phyloP scores from a whole-genome alignment of 2,113 vertebrate species.

The Tautogolabrus adspersus region DNA sequence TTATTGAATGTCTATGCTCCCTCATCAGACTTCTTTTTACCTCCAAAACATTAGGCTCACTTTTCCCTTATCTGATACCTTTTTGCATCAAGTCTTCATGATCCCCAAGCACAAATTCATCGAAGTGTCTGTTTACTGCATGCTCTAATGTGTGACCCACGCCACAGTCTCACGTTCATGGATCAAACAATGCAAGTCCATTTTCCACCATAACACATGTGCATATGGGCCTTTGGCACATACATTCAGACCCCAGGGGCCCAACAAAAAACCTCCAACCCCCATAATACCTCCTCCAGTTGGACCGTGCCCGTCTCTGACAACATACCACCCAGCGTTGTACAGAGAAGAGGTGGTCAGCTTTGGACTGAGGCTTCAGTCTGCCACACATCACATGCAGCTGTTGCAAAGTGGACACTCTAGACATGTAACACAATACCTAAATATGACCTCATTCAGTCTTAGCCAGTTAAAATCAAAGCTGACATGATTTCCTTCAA shows the following conservation, averaged over 20 bases:
- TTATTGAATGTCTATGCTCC: too few relatives aligned
- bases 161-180: slow-evolving; percentile 35
- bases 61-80: neutral
- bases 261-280: slow-evolving; percentile 21
- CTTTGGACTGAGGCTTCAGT: slow-evolving; percentile 43
- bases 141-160: slow-evolving; percentile 51
- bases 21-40: too few relatives aligned
- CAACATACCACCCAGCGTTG: slow-evolving; percentile 29
- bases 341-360: slow-evolving; percentile 59
- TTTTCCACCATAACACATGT: slow-evolving; percentile 65
- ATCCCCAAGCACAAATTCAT: slow-evolving; percentile 23
- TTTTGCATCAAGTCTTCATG: neutral
- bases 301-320: slow-evolving; percentile 49
- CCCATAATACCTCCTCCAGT: slow-evolving; percentile 46
- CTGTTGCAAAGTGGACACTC: slow-evolving; percentile 77
- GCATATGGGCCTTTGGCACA: slow-evolving; percentile 47
- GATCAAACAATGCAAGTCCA: slow-evolving; percentile 60
- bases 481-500: slow-evolving; percentile 61
- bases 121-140: slow-evolving; percentile 3
- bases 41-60: too few relatives aligned
- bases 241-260: slow-evolving; percentile 53
- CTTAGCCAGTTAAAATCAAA: slow-evolving; percentile 64
- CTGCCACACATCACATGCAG: slow-evolving; percentile 68
- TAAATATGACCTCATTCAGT: slow-evolving; percentile 70
- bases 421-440: slow-evolving; percentile 69